Percentiles rank a stretch among this genome's conserved stretches.
Conservation (phyloP, 2,888 invertebrate genomes). For the Sarcophaga rosellei region DNA sequence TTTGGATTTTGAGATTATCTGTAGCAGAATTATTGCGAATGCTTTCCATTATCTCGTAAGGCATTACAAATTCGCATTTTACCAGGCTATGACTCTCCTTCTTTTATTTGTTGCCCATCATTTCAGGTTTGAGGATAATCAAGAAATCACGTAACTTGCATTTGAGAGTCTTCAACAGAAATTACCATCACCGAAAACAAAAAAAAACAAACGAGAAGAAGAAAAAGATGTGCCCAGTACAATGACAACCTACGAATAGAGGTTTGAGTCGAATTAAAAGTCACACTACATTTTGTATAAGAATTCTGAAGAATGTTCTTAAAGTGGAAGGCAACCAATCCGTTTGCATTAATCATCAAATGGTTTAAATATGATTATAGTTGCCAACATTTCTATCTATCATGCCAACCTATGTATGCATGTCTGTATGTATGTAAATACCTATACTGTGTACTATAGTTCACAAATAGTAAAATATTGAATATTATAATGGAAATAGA, state of each 20-base stretch:
- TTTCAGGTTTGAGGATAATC: constrained; percentile 41
- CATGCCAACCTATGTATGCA: too few species aligned
- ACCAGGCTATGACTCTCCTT: background rate
- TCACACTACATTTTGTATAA: too few species aligned
- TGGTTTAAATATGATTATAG: too few species aligned
- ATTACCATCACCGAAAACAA: background rate
- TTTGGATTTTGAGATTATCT: too few species aligned
- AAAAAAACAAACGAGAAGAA: background rate
- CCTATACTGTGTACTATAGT: background rate
- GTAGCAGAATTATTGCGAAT: too few species aligned
- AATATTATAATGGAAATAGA: constrained; percentile 2
- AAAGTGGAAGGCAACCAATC: too few species aligned
- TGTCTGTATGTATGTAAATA: background rate
- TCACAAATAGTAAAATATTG: background rate
- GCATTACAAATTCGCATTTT: background rate
- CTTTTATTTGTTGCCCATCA: background rate
- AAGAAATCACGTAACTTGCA: constrained; percentile 46
- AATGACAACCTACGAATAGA: background rate
- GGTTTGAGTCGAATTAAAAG: background rate
- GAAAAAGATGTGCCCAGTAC: background rate
- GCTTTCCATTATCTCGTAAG: background rate
- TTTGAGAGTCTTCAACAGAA: constrained; percentile 12
- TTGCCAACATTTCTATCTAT: too few species aligned
- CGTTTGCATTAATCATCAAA: too few species aligned
- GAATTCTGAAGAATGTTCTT: too few species aligned